A percentile compares a stretch with the other conserved stretches of the same genome.
Evolutionary conservation across 1,140 invertebrate species (phyloP).

Genomic region (Aporrectodea caliginosa): DNA sequence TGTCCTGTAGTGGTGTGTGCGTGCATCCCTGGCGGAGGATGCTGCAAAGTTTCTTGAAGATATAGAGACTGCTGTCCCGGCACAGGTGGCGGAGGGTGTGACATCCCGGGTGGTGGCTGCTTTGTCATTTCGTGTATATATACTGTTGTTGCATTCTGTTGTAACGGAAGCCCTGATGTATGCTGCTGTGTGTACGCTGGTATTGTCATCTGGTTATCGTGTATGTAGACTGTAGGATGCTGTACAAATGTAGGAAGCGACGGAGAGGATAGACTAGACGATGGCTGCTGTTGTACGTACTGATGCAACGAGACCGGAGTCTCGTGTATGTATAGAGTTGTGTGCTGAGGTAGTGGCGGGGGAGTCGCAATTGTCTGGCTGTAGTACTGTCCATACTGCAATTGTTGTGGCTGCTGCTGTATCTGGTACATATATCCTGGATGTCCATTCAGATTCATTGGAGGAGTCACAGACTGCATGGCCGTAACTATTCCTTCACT

Average conservation of each 20-base stretch:
- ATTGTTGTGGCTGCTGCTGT: background rate
- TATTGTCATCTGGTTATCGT: background rate
- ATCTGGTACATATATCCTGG: background rate
- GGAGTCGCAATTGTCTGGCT: background rate
- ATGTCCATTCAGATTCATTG: no score
- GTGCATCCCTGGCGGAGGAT: background rate
- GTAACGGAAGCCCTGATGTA: background rate
- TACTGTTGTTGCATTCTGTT: background rate
- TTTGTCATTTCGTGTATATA: background rate
- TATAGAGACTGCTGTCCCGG: background rate
- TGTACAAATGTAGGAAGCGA: background rate
- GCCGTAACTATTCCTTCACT: no score
- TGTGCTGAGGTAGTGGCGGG: background rate
- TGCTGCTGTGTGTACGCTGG: background rate
- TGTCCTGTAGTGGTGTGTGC: background rate
- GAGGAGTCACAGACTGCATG: no score
- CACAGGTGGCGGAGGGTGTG: background rate
- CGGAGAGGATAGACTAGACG: background rate
- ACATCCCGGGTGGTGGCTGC: background rate
- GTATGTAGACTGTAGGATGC: background rate
- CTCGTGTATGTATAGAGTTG: background rate
- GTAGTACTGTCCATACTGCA: background rate
- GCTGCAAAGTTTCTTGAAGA: background rate
- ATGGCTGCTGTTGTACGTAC: background rate
- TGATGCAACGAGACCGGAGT: background rate